A percentile compares a stretch with the other conserved stretches of the same genome.
Evolutionary conservation across 1,140 invertebrate species (phyloP).

Genomic region (Tigriopus japonicus): DNA sequence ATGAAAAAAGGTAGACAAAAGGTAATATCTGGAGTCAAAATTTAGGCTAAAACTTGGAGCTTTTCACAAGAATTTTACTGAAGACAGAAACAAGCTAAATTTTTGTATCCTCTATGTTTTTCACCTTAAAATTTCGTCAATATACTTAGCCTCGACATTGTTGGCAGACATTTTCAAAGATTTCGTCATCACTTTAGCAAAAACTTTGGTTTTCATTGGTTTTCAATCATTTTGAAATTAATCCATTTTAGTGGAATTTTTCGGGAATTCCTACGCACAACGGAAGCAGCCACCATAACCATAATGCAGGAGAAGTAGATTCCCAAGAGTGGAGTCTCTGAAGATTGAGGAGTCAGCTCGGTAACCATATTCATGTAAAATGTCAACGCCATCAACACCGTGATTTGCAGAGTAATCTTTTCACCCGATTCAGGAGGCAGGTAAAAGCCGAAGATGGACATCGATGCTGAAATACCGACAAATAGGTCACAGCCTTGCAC

Average conservation of each 20-base stretch:
- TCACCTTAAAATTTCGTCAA: too few species aligned
- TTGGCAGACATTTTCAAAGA: too few species aligned
- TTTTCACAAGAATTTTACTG: too few species aligned
- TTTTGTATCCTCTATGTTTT: too few species aligned
- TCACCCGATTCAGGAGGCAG: slow-evolving; percentile 14
- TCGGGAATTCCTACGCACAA: background rate
- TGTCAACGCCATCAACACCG: slow-evolving; percentile 47
- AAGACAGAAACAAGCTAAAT: too few species aligned
- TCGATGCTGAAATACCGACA: background rate
- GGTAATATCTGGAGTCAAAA: too few species aligned
- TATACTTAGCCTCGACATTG: too few species aligned
- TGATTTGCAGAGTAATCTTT: slow-evolving; percentile 34
- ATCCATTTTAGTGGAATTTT: background rate
- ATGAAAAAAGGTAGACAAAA: too few species aligned
- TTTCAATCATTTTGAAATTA: background rate
- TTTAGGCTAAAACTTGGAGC: too few species aligned
- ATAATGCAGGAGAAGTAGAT: slow-evolving; percentile 14
- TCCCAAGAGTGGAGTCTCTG: slow-evolving; percentile 9
- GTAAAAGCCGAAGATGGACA: slow-evolving; percentile 12
- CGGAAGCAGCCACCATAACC: slow-evolving; percentile 8
- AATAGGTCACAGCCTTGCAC: too few species aligned
- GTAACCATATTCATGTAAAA: slow-evolving; percentile 48
- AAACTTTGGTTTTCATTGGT: background rate
- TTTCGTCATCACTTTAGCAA: background rate
- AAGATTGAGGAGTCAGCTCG: slow-evolving; percentile 22